Base-by-base conservation (phyloP, 2,888 invertebrate species). In the Parnassius smintheus region DNA sequence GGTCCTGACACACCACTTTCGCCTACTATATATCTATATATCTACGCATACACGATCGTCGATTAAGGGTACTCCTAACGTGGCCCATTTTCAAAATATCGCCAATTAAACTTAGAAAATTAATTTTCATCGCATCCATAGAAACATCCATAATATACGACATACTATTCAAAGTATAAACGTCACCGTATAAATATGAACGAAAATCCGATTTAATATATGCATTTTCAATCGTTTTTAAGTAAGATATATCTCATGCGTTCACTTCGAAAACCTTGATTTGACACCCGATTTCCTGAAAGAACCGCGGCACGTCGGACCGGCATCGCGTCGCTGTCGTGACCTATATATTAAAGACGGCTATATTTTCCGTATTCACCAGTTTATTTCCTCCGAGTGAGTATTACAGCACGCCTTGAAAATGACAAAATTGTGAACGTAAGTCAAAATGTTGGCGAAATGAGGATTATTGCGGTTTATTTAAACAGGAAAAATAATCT, bases 281-380 rank as follows among this genome's bases (percentile, higher is more conserved):
- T 64, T 63, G 64, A 61, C 70, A 67, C 65, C 72, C 74, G 73
- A 74, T 67, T 65, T 74, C 71, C 73, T 67, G 68, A 54, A 67
- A 66, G 64, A 56, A 13, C 13, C 18, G 71, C 69, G 70, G 65
- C 61, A 66, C 70, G 70, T 72, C 78, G 45, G 35, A 11, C 42
- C 56, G 53, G 57, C 52, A 53, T 48, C 11, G 18, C 35, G 70
- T 74, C 72, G 70, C 73, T 74, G 73, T 73, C 75, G 78, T 83
- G 82, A 84, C 84, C 84, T 82, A 84, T 78, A 81, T 82, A 78
- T 78, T 74, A 69, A 71, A 75, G 77, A 74, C 75, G 76, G 75
- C 76, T 75, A 78, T 76, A 77, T 80, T 78, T 80, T 76, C 76
- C 75, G 69, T 69, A 66, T 66, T 61, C 13, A 59, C 35, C 25